Evolutionary conservation across 2,113 vertebrate species (phyloP), one percentile per base, ranked within the genome.

Genomic region (Anarhynchus alexandrinus): DNA sequence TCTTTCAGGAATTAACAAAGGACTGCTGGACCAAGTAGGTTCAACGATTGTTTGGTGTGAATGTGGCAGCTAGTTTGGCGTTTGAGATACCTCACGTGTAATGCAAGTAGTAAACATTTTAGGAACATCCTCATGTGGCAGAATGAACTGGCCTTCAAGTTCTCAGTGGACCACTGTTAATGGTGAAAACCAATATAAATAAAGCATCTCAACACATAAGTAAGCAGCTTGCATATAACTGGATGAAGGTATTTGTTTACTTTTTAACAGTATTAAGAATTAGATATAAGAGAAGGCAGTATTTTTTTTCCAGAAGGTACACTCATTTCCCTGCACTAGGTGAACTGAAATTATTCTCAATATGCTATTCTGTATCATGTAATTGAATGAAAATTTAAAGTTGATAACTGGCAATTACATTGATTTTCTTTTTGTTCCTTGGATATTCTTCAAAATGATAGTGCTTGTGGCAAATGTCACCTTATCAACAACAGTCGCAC

Each of bases 391-490:
- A 96, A 98, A 97, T 96, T 89, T 95, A 47, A 87, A 82, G 78
- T 86, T 95, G 86, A 93, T 97, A 96, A 93, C 85, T 97, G 96
- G 65, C 66, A 96, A 96, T 98, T 97, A 93, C 55, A 92, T 91
- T 94, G 95, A 97, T 98, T 97, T 98, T 83, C 54, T 91, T 97
- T 97, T 96, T 94, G 45, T 83, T 97, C 66, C 86, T 92, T 91
- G 91, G 40, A 45, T 96, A 87, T 78, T 96, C 90, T 96, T 98
- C 87, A 95, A 88, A 93, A 89, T 94, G 84, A 91, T 81, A 92
- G 51, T 92, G 54, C 77, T 87, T 89, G 65, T 86, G 93, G 94
- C 66, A 95, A 88, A 91, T 81, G 79, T 90, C 90, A 54, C 81
- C 90, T 94, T 72, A 86, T 95, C 88, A 96, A 49, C 82, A 88